Percentiles rank a stretch among this genome's conserved stretches.
These are phyloP conservation scores for Celastrina argiolus DNA, from an alignment of 2,888 invertebrate genomes.

Conservation along the genomic window DNA sequence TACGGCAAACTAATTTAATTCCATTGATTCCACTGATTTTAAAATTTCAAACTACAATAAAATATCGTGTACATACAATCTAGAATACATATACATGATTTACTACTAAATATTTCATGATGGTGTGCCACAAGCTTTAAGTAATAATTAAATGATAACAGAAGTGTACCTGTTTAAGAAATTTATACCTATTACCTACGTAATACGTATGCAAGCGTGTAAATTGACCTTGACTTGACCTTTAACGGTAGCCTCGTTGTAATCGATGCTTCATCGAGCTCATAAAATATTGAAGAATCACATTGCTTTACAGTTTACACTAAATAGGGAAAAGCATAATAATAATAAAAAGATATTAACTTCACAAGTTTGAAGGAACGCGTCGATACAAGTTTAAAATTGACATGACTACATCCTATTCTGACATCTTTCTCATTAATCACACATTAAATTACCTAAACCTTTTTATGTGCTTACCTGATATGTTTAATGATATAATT, in stretches of 20 bases:
- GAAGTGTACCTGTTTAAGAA: not conserved
- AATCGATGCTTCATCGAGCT: not conserved
- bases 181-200: not conserved
- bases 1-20: too few relatives aligned
- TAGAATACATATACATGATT: not conserved
- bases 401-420: too few relatives aligned
- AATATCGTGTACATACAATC: not conserved
- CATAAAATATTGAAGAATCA: not conserved
- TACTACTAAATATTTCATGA: not conserved
- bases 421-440: too few relatives aligned
- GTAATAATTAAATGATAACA: constrained; percentile 8
- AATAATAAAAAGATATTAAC: too few relatives aligned
- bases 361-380: too few relatives aligned
- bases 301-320: not conserved
- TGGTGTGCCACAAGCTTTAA: not conserved
- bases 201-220: not conserved
- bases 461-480: not conserved
- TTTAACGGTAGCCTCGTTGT: not conserved
- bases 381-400: too few relatives aligned
- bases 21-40: too few relatives aligned
- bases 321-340: not conserved
- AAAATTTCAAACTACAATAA: not conserved
- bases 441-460: not conserved
- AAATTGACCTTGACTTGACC: constrained; percentile 3
- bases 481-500: not conserved